A percentile compares a stretch with the other conserved stretches of the same genome.
Conservation (phyloP, 2,797 vertebrate species). For the Cottoperca gobio region DNA sequence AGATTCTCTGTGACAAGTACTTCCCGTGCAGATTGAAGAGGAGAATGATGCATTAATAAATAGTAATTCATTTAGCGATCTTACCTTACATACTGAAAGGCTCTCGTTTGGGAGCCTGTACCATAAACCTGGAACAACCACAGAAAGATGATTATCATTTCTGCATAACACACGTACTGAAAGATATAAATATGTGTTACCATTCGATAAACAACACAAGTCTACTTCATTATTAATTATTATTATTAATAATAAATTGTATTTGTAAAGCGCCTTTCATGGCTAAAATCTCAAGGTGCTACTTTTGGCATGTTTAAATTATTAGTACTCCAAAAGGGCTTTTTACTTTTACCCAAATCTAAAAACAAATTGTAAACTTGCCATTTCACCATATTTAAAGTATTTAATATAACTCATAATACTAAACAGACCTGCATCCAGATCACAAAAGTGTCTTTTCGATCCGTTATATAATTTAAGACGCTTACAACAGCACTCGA, state of each 20-base stretch:
- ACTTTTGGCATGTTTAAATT: background rate
- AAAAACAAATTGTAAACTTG: background rate
- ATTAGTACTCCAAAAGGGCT: background rate
- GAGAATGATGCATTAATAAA: background rate
- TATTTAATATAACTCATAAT: background rate
- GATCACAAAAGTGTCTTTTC: background rate
- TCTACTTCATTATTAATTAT: background rate
- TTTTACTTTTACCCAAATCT: background rate
- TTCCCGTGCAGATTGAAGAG: background rate
- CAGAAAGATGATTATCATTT: background rate
- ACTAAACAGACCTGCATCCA: background rate
- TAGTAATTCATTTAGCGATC: background rate
- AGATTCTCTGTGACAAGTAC: background rate
- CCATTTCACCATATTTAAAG: background rate
- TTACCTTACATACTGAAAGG: slow-evolving; percentile 99
- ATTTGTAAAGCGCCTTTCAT: too few relatives aligned
- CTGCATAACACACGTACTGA: background rate
- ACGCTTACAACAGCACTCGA: background rate
- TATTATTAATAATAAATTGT: too few relatives aligned
- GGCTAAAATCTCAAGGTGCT: too few relatives aligned
- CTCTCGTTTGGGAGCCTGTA: slow-evolving; percentile 95
- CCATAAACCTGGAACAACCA: slow-evolving; percentile 90
- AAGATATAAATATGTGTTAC: too few relatives aligned
- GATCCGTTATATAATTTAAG: background rate
- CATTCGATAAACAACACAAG: too few relatives aligned